Evolutionary conservation across 2,797 vertebrate genomes (phyloP), one percentile per base, ranked within the genome.

Genomic region (Enteromius thamalakanensis): DNA sequence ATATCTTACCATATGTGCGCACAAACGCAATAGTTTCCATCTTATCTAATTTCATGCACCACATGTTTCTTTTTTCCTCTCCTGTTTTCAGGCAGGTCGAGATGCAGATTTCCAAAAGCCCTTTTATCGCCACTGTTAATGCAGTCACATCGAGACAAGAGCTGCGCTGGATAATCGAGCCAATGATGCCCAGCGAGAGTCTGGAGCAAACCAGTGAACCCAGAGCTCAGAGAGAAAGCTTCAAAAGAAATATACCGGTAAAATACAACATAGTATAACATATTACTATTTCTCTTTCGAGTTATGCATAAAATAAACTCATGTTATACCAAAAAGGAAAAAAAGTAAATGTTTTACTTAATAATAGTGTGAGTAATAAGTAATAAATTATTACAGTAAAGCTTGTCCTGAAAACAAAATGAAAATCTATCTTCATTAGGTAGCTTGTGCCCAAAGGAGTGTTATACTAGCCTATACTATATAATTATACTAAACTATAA

Each of bases 141-240:
- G 95, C 95, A 89, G 96, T 96, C 90, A 95, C 95, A 12, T 96
- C 95, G 81, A 96, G 95, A 90, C 95, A 96, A 90, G 96, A 96
- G 88, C 89, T 96, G 80, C 96, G 95, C 94, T 96, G 95, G 95
- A 96, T 96, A 94, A 95, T 96, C 7, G 95, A 96, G 90, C 95
- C 96, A 79, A 95, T 95, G 0, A 95, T 96, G 76, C 95, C n/a
- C n/a, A 76, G 55, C 29, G 74, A 42, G 37, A 60, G n/a, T 10
- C 53, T 76, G n/a, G 2, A 76, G 8, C 37, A 76, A 1, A 58
- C 21, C 72, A 37, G 32, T 17, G 53, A 76, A 60, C 14, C 21
- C 15, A 17, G n/a, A 60, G 34, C 32, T 8, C 19, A 55, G 7
- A 49, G 26, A 47, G 23, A 8, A 71, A 32, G 68, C 45, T 45